These are phyloP conservation scores for Corydoras sp. DNA, from an alignment of 2,113 vertebrate species.

Conservation along the genomic window DNA sequence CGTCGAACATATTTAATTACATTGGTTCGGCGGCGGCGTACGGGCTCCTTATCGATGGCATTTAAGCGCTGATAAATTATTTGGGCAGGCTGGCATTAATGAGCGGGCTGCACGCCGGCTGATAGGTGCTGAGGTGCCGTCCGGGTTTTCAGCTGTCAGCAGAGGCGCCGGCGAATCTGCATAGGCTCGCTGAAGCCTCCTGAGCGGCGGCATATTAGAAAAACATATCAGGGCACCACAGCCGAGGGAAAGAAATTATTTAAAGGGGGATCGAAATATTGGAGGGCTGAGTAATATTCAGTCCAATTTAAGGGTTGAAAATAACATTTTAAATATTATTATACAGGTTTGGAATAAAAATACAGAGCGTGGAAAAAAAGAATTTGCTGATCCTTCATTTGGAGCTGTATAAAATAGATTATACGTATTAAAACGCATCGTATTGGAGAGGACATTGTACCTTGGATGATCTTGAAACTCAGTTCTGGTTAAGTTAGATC, in stretches of 20 bases:
- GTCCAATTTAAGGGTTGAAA: too few species aligned
- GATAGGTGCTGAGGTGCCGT: slow-evolving; percentile 39
- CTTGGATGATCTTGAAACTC: too few species aligned
- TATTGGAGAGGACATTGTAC: too few species aligned
- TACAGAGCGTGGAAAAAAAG: too few species aligned
- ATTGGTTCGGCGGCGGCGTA: slow-evolving; percentile 35
- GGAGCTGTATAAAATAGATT: too few species aligned
- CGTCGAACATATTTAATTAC: slow-evolving; percentile 67
- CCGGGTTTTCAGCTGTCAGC: slow-evolving; percentile 45
- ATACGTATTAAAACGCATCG: too few species aligned
- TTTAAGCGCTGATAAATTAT: slow-evolving; percentile 56
- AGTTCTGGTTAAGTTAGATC: too few species aligned
- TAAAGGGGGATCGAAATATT: not conserved
- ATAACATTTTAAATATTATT: too few species aligned
- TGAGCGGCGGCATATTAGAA: slow-evolving; percentile 42
- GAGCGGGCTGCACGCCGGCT: slow-evolving; percentile 28
- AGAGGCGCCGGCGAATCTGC: slow-evolving; percentile 41
- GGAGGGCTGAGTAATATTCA: not conserved
- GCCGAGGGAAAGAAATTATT: slow-evolving; percentile 9
- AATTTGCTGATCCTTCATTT: too few species aligned
- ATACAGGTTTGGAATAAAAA: too few species aligned
- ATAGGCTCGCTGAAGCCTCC: slow-evolving; percentile 40
- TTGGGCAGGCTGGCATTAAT: slow-evolving; percentile 43
- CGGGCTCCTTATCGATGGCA: slow-evolving; percentile 54
- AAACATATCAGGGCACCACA: slow-evolving; percentile 49